Evolutionary conservation across 37 sponge, comb jelly and placozoan genomes (phyloP).

Genomic region (Dysidea cf. avara): DNA sequence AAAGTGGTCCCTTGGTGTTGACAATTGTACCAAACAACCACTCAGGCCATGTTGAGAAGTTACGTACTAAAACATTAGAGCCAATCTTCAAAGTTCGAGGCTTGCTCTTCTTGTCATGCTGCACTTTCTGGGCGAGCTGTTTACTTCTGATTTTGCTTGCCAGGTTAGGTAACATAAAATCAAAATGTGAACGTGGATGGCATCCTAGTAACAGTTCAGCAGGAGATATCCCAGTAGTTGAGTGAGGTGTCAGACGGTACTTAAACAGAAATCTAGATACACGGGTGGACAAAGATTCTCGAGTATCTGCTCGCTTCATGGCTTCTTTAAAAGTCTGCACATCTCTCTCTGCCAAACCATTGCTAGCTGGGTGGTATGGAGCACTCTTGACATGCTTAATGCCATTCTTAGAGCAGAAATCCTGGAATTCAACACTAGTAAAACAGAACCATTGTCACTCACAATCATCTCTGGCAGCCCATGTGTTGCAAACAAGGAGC

Average conservation of each 20-base stretch:
- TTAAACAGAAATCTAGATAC: slow-evolving; percentile 39
- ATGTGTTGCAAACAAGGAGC: too few relatives aligned
- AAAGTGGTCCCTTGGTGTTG: slow-evolving; percentile 12
- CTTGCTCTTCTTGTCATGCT: slow-evolving; percentile 4
- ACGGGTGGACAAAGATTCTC: slow-evolving; percentile 6
- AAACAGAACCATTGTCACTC: too few relatives aligned
- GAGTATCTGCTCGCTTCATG: not conserved
- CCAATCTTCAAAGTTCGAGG: not conserved
- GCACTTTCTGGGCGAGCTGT: slow-evolving; percentile 2
- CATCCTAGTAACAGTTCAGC: slow-evolving; percentile 40
- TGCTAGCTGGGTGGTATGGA: slow-evolving; percentile 28
- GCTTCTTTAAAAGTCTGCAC: slow-evolving; percentile 32
- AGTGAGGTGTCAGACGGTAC: slow-evolving; percentile 28
- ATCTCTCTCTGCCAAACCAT: slow-evolving; percentile 47
- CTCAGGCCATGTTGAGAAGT: not conserved
- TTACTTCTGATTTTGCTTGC: not conserved
- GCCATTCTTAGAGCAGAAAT: too few relatives aligned
- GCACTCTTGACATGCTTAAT: too few relatives aligned
- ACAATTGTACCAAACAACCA: slow-evolving; percentile 12
- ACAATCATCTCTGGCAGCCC: too few relatives aligned
- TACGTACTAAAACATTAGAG: not conserved
- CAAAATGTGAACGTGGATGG: slow-evolving; percentile 18
- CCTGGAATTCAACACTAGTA: too few relatives aligned
- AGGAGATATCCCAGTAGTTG: slow-evolving; percentile 22
- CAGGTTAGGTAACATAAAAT: slow-evolving; percentile 21